These are phyloP conservation scores for Chlamydotis undulata DNA, from an alignment of 2,113 vertebrate genomes.

Conservation along the genomic window DNA sequence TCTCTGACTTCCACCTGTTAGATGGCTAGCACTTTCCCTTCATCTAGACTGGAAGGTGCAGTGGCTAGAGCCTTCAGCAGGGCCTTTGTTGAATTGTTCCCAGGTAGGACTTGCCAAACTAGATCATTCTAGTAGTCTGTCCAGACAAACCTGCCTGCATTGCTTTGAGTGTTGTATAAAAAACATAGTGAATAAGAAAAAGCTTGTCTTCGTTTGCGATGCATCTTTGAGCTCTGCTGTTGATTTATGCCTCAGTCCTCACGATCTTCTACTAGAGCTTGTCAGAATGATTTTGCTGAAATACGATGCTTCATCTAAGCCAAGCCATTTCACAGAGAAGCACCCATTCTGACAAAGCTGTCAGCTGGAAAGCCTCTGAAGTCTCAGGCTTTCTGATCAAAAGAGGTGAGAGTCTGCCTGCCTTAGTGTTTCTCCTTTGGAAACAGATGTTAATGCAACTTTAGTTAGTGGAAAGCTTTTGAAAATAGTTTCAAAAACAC, in stretches of 20 bases:
- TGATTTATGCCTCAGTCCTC: slow-evolving; percentile 34
- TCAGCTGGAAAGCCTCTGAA: slow-evolving; percentile 43
- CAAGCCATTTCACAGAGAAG: slow-evolving; percentile 1
- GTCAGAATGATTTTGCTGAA: slow-evolving; percentile 38
- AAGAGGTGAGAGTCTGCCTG: slow-evolving; percentile 19
- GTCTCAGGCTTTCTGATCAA: slow-evolving; percentile 48
- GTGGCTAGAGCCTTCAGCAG: not conserved
- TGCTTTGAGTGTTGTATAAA: not conserved
- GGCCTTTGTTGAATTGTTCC: not conserved
- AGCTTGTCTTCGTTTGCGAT: not conserved
- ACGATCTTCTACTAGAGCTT: slow-evolving; percentile 1
- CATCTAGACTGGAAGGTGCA: not conserved
- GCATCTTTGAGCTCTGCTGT: not conserved
- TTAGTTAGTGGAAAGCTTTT: slow-evolving; percentile 34
- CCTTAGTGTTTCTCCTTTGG: slow-evolving; percentile 1
- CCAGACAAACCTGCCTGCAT: not conserved
- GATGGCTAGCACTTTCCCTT: not conserved
- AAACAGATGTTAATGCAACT: slow-evolving; percentile 10
- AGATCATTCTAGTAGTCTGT: not conserved
- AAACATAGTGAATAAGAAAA: not conserved
- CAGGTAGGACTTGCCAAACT: not conserved
- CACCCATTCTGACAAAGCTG: slow-evolving; percentile 54
- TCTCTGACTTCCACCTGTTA: not conserved
- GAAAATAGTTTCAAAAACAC: slow-evolving; percentile 25
- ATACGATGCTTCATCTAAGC: slow-evolving; percentile 26